phyloP scores from a whole-genome alignment of 2,888 invertebrate genomes.

The Zaprionus bogoriensis region DNA sequence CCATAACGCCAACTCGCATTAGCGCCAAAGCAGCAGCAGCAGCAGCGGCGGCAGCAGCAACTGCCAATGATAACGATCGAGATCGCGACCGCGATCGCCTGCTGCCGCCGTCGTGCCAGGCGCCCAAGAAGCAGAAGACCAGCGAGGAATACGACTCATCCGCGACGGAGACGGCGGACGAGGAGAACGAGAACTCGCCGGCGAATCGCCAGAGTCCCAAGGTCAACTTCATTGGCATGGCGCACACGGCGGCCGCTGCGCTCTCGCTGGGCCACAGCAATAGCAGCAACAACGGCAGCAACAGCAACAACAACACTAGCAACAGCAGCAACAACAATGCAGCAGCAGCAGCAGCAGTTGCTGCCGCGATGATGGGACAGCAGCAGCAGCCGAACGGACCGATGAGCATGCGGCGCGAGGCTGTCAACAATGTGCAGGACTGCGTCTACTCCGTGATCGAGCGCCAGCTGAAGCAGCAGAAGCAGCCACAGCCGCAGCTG shows the following conservation, averaged over 20 bases:
- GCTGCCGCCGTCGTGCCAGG: conserved; percentile 82
- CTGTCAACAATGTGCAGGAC: conserved; percentile 88
- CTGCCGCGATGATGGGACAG: background rate
- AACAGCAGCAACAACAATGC: conserved; percentile 10
- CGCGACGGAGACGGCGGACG: conserved; percentile 94
- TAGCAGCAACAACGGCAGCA: background rate
- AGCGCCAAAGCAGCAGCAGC: conserved; percentile 33
- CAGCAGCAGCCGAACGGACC: conserved; percentile 45
- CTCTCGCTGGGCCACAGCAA: no score
- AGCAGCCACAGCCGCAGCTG: conserved; percentile 81
- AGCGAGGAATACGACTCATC: conserved; percentile 88
- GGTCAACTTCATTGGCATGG: conserved; percentile 81
- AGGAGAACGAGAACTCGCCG: conserved; percentile 87
- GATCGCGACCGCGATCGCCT: no score
- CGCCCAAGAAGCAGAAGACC: conserved; percentile 82
- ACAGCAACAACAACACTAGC: conserved; percentile 38
- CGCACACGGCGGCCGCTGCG: background rate
- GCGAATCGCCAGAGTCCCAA: conserved; percentile 84
- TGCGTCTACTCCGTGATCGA: conserved; percentile 93
- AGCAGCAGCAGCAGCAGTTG: background rate
- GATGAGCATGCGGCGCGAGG: conserved; percentile 70
- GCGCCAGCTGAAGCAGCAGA: conserved; percentile 88
- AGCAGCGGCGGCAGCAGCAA: conserved; percentile 22
- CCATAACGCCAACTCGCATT: conserved; percentile 63
- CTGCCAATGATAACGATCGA: conserved; percentile 77